phyloP scores from a whole-genome alignment of 2,888 invertebrate species.

The Polydrusus cervinus region DNA sequence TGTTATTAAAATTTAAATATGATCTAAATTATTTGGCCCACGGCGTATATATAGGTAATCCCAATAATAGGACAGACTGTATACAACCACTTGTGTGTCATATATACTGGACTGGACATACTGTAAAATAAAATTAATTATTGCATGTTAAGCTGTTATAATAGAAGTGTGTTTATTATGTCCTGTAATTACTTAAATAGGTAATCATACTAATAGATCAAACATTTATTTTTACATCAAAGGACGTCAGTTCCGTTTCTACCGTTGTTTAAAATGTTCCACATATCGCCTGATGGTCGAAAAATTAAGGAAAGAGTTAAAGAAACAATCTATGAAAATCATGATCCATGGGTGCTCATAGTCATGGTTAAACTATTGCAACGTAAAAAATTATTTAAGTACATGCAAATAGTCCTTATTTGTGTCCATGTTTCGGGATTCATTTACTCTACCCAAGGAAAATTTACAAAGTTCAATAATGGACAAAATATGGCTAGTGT shows the following conservation, averaged over 20 bases:
- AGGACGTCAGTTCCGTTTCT: background rate
- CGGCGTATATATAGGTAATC: too few species aligned
- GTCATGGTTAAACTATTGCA: slow-evolving; percentile 3
- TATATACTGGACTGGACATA: background rate
- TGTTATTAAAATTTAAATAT: too few species aligned
- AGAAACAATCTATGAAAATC: background rate
- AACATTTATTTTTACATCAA: background rate
- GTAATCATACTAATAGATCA: background rate
- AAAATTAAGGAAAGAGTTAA: background rate
- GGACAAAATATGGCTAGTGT: background rate
- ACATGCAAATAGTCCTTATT: background rate
- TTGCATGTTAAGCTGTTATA: background rate
- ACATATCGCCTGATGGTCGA: background rate
- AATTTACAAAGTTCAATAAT: background rate
- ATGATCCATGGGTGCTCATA: slow-evolving; percentile 7
- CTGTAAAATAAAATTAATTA: background rate
- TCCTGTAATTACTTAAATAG: background rate
- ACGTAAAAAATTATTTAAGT: background rate
- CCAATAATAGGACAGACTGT: too few species aligned
- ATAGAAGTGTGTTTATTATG: background rate
- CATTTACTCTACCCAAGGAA: slow-evolving; percentile 25
- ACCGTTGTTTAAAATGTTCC: background rate
- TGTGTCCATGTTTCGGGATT: slow-evolving; percentile 4
- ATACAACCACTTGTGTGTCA: too few species aligned
- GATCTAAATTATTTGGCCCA: too few species aligned